A percentile compares a stretch with the other conserved stretches of the same genome.
phyloP scores from a whole-genome alignment of 2,113 vertebrate species.

The Malurus melanocephalus region DNA sequence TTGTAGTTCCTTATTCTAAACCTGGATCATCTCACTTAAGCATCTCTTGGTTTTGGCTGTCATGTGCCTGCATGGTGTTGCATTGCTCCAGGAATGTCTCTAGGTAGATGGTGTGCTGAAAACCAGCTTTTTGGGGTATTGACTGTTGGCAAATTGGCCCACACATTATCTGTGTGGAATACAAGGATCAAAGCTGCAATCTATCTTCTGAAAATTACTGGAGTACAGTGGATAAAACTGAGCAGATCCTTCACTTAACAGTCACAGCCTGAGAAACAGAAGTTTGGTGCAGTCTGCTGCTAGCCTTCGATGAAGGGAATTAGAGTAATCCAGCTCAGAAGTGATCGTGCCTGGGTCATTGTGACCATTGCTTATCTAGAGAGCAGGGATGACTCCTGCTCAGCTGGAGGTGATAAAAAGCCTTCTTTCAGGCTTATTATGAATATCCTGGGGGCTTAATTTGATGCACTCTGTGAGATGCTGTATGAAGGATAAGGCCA shows the following conservation, averaged over 20 bases:
- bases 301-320: neutral
- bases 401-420: constrained; percentile 36
- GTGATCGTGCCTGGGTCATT: neutral
- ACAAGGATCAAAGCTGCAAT: neutral
- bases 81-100: neutral
- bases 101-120: neutral
- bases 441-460: neutral
- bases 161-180: neutral
- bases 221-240: neutral
- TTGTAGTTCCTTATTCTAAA: neutral
- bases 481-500: constrained; percentile 12
- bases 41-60: neutral
- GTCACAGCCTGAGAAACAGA: neutral
- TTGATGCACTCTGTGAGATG: neutral
- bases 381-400: neutral
- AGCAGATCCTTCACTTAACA: neutral
- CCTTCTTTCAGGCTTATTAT: neutral
- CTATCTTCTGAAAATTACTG: neutral
- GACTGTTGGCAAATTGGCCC: neutral
- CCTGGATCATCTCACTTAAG: neutral
- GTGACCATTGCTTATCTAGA: constrained; percentile 33
- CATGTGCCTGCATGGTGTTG: neutral
- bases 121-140: neutral
- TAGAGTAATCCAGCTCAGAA: neutral
- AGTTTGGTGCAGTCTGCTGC: neutral